Evolutionary conservation across 2,797 vertebrate species (phyloP), one percentile per base, ranked within the genome.

Genomic region (Florisuga fusca): DNA sequence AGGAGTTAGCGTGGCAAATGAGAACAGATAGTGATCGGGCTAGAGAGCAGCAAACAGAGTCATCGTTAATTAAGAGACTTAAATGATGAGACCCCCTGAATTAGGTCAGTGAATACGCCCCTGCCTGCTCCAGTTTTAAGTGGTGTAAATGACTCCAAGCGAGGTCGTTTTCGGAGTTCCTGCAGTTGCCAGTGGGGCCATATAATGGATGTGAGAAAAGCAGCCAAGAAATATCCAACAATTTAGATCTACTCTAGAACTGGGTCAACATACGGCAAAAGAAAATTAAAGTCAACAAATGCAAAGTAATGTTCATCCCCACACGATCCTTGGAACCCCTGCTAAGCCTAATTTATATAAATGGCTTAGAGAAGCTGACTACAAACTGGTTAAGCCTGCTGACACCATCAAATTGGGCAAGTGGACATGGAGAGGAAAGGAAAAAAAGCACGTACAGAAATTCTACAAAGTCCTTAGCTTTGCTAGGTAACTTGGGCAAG

Each of bases 331-430:
- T 25, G 13, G 92, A 94, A 91, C 94, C 89, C 94, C 97, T 90
- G 94, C 96, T 95, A 92, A 85, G 94, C 92, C 91, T 97, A 97
- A 97, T 97, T 97, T 97, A 97, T 97, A 97, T 97, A 97, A 97
- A 97, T 97, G 95, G 90, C 91, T 94, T 85, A 3, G 4, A 96
- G 95, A 95, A 96, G 91, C 94, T 96, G 87, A 94, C 94, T 96
- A 73, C 91, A 95, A 91, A 96, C 92, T 82, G 81, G 92, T 95
- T 97, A 95, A 94, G 89, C 85, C 90, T 97, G 96, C 96, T 97
- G 96, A 97, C 96, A 97, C 59, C 79, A 95, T 83, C 84, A 73
- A 97, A 96, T 2, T 95, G 93, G 93, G 86, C 71, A 93, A 86
- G 87, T 95, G 95, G 85, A 95, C 96, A 90, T 4, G 63, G 75